Evolutionary conservation across 2,888 invertebrate genomes (phyloP).

Genomic region (Antitype chi): DNA sequence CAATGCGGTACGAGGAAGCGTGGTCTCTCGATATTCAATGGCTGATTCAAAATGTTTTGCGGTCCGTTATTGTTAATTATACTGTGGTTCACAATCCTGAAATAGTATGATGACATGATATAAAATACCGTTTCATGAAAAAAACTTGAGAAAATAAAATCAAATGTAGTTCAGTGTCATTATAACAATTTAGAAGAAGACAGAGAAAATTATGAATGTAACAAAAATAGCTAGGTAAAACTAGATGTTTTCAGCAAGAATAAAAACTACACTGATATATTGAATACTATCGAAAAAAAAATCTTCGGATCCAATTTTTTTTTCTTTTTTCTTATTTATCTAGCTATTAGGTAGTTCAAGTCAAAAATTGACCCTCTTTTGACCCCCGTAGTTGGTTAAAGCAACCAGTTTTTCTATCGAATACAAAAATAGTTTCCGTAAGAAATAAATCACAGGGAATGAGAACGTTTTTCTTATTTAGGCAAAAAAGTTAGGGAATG

Average conservation of each 20-base stretch:
- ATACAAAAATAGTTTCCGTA: constrained; percentile 20
- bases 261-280: background rate
- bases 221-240: background rate
- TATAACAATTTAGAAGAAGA: background rate
- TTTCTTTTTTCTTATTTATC: background rate
- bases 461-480: constrained; percentile 50
- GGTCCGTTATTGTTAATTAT: background rate
- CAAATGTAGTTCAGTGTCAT: background rate
- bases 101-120: background rate
- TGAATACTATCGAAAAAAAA: background rate
- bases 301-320: background rate
- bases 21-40: background rate
- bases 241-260: background rate
- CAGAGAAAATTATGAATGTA: background rate
- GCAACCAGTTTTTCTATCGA: background rate
- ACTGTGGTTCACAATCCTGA: background rate
- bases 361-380: background rate
- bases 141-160: background rate
- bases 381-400: background rate
- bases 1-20: constrained; percentile 29
- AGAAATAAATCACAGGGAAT: constrained; percentile 49
- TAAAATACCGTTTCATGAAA: background rate
- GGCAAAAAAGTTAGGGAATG: constrained; percentile 35
- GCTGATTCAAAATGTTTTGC: background rate
- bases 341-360: background rate